Percentiles rank a stretch among this genome's conserved stretches.
These are phyloP conservation scores for Scatophagus argus DNA, from an alignment of 2,113 vertebrate genomes.

Conservation along the genomic window DNA sequence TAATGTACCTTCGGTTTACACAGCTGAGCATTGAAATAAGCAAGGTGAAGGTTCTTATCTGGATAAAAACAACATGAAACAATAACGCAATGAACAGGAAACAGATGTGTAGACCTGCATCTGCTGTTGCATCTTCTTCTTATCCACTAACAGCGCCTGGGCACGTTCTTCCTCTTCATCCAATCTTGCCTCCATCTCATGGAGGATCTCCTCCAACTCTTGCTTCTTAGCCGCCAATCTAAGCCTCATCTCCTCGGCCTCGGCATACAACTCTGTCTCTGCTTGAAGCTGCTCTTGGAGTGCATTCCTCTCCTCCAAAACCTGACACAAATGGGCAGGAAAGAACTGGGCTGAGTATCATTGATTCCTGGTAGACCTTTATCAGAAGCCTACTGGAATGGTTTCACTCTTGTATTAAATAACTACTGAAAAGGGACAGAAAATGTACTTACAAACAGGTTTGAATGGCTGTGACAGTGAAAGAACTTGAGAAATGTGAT, in stretches of 20 bases:
- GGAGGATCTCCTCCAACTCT: constrained; percentile 95
- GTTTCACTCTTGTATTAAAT: background rate
- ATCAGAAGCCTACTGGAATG: background rate
- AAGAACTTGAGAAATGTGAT: background rate
- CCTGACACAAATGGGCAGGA: constrained; percentile 35
- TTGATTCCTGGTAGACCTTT: background rate
- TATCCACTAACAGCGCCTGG: constrained; percentile 89
- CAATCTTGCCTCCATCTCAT: constrained; percentile 95
- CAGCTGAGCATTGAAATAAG: background rate
- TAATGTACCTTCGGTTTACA: background rate
- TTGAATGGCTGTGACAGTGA: background rate
- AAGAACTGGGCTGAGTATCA: background rate
- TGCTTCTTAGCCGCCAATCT: constrained; percentile 93
- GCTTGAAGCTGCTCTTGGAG: constrained; percentile 94
- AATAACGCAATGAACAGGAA: background rate
- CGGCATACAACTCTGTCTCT: constrained; percentile 93
- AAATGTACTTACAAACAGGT: background rate
- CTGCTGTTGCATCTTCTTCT: constrained; percentile 96
- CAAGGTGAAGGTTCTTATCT: background rate
- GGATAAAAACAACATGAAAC: background rate
- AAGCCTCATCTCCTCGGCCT: constrained; percentile 95
- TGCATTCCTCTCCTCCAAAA: constrained; percentile 90
- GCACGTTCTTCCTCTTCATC: constrained; percentile 94
- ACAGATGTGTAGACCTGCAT: constrained; percentile 87
- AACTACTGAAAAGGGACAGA: background rate